These are phyloP conservation scores for Trigoniulus corallinus DNA, from an alignment of 1,140 invertebrate genomes.

Conservation along the genomic window DNA sequence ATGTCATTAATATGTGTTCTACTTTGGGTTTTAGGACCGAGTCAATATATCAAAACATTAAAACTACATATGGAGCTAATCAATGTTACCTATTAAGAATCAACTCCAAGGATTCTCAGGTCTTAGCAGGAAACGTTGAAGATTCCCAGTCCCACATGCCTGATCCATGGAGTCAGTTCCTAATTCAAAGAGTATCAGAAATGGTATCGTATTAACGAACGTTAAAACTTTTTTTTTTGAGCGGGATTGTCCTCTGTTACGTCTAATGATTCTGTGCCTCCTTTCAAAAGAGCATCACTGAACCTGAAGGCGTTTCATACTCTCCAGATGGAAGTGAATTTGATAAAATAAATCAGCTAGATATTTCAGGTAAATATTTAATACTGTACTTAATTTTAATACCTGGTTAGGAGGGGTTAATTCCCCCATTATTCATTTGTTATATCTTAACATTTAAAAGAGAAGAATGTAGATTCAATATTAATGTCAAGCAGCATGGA, in stretches of 20 bases:
- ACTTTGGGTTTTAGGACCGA: slow-evolving; percentile 46
- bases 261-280: neutral
- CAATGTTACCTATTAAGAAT: slow-evolving; percentile 77
- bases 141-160: slow-evolving; percentile 40
- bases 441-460: neutral
- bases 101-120: slow-evolving; percentile 42
- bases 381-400: neutral
- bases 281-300: slow-evolving; percentile 2
- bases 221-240: neutral
- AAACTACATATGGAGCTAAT: slow-evolving; percentile 60
- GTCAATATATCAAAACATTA: slow-evolving; percentile 60
- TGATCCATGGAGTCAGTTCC: slow-evolving; percentile 69
- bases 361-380: neutral
- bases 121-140: slow-evolving; percentile 10
- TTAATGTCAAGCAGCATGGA: neutral
- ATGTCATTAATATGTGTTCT: slow-evolving; percentile 8
- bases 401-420: neutral
- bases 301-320: slow-evolving; percentile 5
- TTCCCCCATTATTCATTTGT: neutral
- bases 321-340: neutral
- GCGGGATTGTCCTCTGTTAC: neutral
- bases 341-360: neutral
- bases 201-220: neutral
- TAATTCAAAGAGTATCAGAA: slow-evolving; percentile 18
- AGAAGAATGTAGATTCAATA: neutral